Evolutionary conservation across 2,888 invertebrate species (phyloP), one percentile per base, ranked within the genome.

Genomic region (Aradus depressus): DNA sequence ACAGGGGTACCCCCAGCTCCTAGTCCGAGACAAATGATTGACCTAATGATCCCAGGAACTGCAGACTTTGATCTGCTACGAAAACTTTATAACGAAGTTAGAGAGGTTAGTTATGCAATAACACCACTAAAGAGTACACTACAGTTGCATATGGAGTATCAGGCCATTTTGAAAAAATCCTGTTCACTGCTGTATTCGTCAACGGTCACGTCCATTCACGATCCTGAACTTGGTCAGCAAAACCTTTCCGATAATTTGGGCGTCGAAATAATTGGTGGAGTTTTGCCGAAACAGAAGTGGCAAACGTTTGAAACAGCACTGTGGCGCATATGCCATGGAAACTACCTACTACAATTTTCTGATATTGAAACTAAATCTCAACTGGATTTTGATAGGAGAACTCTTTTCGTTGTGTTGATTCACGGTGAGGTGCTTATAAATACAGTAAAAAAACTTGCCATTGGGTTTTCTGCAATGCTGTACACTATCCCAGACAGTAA

Each of bases 371-470:
- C 35, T 12, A 34, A 34, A 14, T 5, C 16, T 34, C 16, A 6
- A 12, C n/a, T 14, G 35, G n/a, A 28, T 45, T 50, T 37, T 35
- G 19, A 18, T 44, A 6, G 14, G 5, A 8, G 44, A 31, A 45
- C 22, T n/a, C 26, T 91, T 37, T 93, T 95, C 73, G 83, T 84
- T 51, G 82, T 83, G 26, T 84, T 84, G 74, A 84, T 84, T 75
- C 85, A 92, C 84, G 93, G 92, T 41, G 91, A 92, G 62, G 89
- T 91, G 64, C 72, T 93, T 50, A 91, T 90, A 70, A 79, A 80
- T 1, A 79, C 89, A 59, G 89, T 92, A 56, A 89, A 87, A 73
- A 93, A 93, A 69, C 89, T 93, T 38, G 92, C 91, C 72, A 83
- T 87, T 59, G 92, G 92, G 1, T 93, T 90, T 71, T 85, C 90